Evolutionary conservation across 2,797 vertebrate species (phyloP).

Genomic region (Clamator glandarius): DNA sequence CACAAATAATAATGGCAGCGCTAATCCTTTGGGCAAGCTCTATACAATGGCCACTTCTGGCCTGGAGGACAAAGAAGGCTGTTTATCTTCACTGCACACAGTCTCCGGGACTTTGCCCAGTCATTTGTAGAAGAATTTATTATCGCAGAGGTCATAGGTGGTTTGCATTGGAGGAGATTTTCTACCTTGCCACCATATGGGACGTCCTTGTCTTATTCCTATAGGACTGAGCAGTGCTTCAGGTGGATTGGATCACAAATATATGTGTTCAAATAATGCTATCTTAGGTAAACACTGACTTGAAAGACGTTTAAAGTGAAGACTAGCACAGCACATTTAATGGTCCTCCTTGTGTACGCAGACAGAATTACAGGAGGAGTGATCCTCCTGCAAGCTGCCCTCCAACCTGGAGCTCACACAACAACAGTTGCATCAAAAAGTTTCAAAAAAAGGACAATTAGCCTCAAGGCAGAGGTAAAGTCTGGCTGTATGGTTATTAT

Average conservation of each 20-base stretch:
- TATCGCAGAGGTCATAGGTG: conserved; percentile 43
- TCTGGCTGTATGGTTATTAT: not conserved
- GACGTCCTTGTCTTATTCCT: conserved; percentile 29
- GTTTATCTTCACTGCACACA: conserved; percentile 59
- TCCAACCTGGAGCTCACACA: not conserved
- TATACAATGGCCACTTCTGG: conserved; percentile 56
- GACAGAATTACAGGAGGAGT: not conserved
- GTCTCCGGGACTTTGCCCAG: conserved; percentile 42
- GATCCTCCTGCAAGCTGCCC: not conserved
- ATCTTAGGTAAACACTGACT: not conserved
- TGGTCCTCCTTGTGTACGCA: not conserved
- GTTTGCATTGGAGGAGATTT: conserved; percentile 52
- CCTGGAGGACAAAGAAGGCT: conserved; percentile 59
- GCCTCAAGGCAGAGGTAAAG: not conserved
- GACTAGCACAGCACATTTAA: not conserved
- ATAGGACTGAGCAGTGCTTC: not conserved
- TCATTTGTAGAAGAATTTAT: conserved; percentile 64
- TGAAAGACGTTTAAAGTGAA: not conserved
- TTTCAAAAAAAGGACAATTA: not conserved
- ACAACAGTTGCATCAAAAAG: not conserved
- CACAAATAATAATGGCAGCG: conserved; percentile 56
- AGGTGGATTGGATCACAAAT: conserved; percentile 51
- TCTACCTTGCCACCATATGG: conserved; percentile 47
- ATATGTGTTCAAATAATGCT: not conserved
- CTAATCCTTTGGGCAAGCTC: conserved; percentile 66